phyloP scores from a whole-genome alignment of 35 echinoderm and acorn worm species.

The Amphiura filiformis region DNA sequence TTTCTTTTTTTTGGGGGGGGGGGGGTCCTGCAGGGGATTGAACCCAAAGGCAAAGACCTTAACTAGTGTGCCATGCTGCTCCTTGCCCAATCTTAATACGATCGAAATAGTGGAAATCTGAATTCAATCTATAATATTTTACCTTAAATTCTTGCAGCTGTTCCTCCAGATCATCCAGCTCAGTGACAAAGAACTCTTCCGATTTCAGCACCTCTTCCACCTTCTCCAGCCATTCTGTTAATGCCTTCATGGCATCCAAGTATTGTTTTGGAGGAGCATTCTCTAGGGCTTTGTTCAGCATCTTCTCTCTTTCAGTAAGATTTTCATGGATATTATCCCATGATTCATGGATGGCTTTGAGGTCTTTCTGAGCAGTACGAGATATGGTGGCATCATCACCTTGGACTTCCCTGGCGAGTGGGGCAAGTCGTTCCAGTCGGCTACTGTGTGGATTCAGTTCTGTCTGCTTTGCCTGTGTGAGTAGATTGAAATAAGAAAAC shows the following conservation, averaged over 20 bases:
- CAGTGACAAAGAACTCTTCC: conserved; percentile 86
- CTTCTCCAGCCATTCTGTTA: conserved; percentile 76
- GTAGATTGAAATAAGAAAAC: no score
- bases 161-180: conserved; percentile 83
- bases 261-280: conserved; percentile 72
- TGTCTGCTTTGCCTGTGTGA: conserved; percentile 88
- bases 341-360: conserved; percentile 52
- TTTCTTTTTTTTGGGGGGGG: no score
- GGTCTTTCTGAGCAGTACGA: conserved; percentile 59
- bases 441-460: conserved; percentile 69
- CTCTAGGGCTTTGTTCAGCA: conserved; percentile 57
- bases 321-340: conserved; percentile 57
- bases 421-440: conserved; percentile 57
- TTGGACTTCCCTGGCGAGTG: conserved; percentile 47
- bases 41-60: no score
- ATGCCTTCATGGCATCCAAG: conserved; percentile 78
- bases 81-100: no score
- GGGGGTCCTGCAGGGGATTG: no score
- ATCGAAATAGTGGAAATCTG: no score
- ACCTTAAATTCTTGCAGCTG: conserved; percentile 97
- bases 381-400: conserved; percentile 51
- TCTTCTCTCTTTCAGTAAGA: conserved; percentile 72
- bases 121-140: no score
- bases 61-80: no score
- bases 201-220: conserved; percentile 69